Evolutionary conservation across 2,797 vertebrate genomes (phyloP), one percentile per base, ranked within the genome.

Genomic region (Oreortyx pictus): DNA sequence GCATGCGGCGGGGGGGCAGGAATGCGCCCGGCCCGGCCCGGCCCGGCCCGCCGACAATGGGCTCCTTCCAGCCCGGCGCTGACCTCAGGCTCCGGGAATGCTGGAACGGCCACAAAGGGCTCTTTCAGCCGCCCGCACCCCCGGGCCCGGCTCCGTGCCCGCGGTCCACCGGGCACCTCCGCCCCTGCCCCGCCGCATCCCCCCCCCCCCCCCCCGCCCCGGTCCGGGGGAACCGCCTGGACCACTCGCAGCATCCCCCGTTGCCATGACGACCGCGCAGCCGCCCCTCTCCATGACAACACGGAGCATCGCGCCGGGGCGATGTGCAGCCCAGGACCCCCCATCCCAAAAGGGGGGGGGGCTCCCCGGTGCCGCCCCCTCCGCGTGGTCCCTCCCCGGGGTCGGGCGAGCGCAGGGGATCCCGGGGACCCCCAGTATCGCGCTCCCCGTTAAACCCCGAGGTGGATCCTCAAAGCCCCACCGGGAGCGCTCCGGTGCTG

Each of bases 1-100:
- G 67, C 67, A 62, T 31, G 75, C 8, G 43, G 14, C 50, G 65
- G 64, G 82, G 89, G 71, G 78, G 66, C 54, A 87, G 88, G 85
- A 88, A 88, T 81, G 92, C 23, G 6, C 79, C 66, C 49, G 82
- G 86, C 82, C 84, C 83, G 83, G 74, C 79, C 78, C 88, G 76
- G 86, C 92, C 90, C 95, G 96, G 94, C 73, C 95, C 92, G 62
- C 54, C 95, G 97, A 98, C 98, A 98, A 98, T 98, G 93, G 96
- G 95, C 91, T 93, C 97, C 97, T 97, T 98, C 97, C 96, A 91
- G 94, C 93, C 94, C 95, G 98, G 97, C 98, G 98, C 99, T 99
- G 99, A 99, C 98, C 99, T 99, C 99, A 99, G 98, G 98, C 97
- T 97, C 98, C 97, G 98, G 98, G 99, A 99, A 99, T 99, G 97